Evolutionary conservation across 2,888 invertebrate species (phyloP), one percentile per base, ranked within the genome.

Genomic region (Hecatera dysodea): DNA sequence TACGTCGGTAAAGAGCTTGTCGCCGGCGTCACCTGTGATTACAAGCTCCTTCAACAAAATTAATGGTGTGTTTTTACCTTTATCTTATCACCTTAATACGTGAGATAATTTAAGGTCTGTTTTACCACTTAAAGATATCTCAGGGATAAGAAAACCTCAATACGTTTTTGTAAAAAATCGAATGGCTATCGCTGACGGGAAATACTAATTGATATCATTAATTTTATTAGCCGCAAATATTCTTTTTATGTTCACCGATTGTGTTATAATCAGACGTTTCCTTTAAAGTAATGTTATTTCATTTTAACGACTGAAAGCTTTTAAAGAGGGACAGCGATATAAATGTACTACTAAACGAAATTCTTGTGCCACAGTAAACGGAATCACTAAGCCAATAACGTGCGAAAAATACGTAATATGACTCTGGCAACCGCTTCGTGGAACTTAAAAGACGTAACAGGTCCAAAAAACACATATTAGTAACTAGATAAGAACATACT

Each of bases 111-210:
- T 80, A 60, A 77, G 62, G 72, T 75, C 73, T 80, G 82, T 83
- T 85, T 78, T 75, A 85, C 78, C 86, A 85, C 84, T 85, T 77
- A 80, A 50, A 81, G 64, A 80, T 80, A 84, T 85, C 82, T 78
- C 22, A 0, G 7, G 65, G 81, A 83, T 83, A 82, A 81, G 44
- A 52, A 63, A 61, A 55, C 55, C 59, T 48, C 46, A 74, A 71
- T 67, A 56, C 61, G 33, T 75, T 83, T 74, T 62, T 69, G 63
- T 70, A 65, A 75, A 59, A 63, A 66, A 39, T 67, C 24, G 50
- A 68, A 67, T 67, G 55, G 60, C 44, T 74, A 74, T 83, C 81
- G 29, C 29, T 67, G 69, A 62, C 59, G 53, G 72, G 75, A 75
- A 67, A 19, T 62, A 77, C 75, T 76, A 81, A 84, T 84, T 85